These are phyloP conservation scores for Phlogophora meticulosa DNA, from an alignment of 2,888 invertebrate genomes.

Conservation along the genomic window DNA sequence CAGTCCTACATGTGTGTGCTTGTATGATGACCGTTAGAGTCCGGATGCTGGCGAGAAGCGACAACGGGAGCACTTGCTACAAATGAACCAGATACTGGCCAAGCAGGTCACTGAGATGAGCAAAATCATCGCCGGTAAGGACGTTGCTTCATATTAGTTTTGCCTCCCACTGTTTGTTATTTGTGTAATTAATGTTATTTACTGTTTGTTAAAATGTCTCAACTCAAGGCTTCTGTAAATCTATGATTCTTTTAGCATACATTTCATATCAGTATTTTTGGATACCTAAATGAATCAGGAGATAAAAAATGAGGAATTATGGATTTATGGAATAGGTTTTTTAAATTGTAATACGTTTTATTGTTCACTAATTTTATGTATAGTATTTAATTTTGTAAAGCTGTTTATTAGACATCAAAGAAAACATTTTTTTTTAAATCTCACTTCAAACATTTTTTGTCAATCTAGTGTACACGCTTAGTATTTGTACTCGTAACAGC, in stretches of 20 bases:
- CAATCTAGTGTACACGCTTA: slow-evolving; percentile 30
- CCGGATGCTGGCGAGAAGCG: slow-evolving; percentile 96
- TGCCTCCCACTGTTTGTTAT: slow-evolving; percentile 41
- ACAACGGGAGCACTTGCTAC: slow-evolving; percentile 96
- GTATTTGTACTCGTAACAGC: neutral
- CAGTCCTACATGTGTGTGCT: slow-evolving; percentile 82
- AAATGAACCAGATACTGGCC: slow-evolving; percentile 97
- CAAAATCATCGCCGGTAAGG: slow-evolving; percentile 98
- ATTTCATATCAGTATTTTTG: neutral
- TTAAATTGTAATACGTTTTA: slow-evolving; percentile 23
- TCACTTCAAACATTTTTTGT: neutral
- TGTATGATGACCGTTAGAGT: slow-evolving; percentile 89
- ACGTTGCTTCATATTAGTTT: slow-evolving; percentile 60
- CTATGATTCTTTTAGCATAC: slow-evolving; percentile 5
- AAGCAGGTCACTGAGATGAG: slow-evolving; percentile 98
- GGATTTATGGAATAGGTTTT: slow-evolving; percentile 30
- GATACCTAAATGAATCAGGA: neutral
- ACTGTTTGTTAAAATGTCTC: slow-evolving; percentile 10
- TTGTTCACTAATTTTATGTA: neutral
- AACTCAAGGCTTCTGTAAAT: slow-evolving; percentile 7
- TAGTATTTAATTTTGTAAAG: neutral
- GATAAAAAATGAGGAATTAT: neutral
- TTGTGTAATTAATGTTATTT: slow-evolving; percentile 27
- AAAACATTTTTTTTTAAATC: neutral
- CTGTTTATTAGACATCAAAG: neutral